Evolutionary conservation across 2,113 vertebrate species (phyloP), one percentile per base, ranked within the genome.

Genomic region (Stictonetta naevosa): DNA sequence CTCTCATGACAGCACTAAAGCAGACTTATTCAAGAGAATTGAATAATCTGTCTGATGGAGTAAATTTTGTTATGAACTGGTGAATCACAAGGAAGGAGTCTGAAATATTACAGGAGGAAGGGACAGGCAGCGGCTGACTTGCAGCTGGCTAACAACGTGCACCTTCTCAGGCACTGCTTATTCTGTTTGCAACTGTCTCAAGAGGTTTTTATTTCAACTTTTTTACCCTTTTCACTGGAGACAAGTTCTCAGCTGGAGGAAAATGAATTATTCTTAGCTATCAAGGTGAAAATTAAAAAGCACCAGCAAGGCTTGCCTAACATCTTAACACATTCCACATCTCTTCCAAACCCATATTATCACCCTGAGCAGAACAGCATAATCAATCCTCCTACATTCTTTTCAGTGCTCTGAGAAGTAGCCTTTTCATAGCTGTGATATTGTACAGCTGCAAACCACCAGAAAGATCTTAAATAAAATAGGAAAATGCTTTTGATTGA

Each of bases 231-330:
- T 94, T 66, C 90, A 90, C 72, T 64, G 34, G 21, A 84, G 73
- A 53, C 31, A 38, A 3, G 3, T 60, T 94, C 44, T 66, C 42
- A 26, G 83, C 88, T 91, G 23, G 28, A 94, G 55, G 16, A 91
- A 92, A 95, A 91, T 38, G 34, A 94, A 92, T 96, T 88, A 59
- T 82, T 76, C 79, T 59, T 94, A 83, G 92, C 44, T 52, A 86
- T 79, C 82, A 90, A 90, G 82, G 82, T 63, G 55, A 93, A 96
- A 94, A 96, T 87, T 80, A 94, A 95, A 71, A 59, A 89, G 48
- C 52, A 87, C 8, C 76, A 89, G 78, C 36, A 75, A 80, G 52
- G 58, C 33, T 93, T 83, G 40, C 73, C 58, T 84, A 75, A 89
- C 53, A 66, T 79, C 59, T 62, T 78, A 81, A 81, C 9, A 2